A percentile compares a stretch with the other conserved stretches of the same genome.
Evolutionary conservation across 2,888 invertebrate genomes (phyloP).

Genomic region (Timandra comae): DNA sequence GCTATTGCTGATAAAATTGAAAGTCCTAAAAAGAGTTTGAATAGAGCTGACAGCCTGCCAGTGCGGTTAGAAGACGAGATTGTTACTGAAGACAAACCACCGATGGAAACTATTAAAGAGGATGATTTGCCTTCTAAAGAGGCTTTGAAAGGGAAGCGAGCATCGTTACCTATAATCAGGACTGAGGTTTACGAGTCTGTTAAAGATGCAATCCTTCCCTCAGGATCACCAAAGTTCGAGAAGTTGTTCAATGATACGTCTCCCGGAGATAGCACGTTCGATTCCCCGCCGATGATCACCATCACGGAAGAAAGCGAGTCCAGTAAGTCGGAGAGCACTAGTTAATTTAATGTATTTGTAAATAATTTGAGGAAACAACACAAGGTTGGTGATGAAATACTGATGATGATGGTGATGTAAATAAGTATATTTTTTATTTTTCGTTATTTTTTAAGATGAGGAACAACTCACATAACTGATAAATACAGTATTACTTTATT

Average conservation of each 20-base stretch:
- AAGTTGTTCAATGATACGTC: slow-evolving; percentile 74
- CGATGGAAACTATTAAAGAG: slow-evolving; percentile 57
- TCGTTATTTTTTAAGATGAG: too few species aligned
- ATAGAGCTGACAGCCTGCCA: slow-evolving; percentile 74
- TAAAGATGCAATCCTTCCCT: slow-evolving; percentile 69
- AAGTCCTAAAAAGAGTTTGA: slow-evolving; percentile 65
- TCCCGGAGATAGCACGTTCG: slow-evolving; percentile 44
- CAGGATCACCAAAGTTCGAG: slow-evolving; percentile 77
- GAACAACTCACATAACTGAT: too few species aligned
- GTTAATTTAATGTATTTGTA: slow-evolving; percentile 44
- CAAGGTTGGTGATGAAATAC: too few species aligned
- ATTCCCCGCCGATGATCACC: slow-evolving; percentile 64
- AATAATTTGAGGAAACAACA: slow-evolving; percentile 15
- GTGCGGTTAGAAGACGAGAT: slow-evolving; percentile 71
- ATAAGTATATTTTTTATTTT: too few species aligned
- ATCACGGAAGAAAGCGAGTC: slow-evolving; percentile 68
- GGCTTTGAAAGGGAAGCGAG: slow-evolving; percentile 50
- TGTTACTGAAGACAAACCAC: slow-evolving; percentile 26
- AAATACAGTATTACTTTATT: too few species aligned
- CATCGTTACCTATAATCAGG: slow-evolving; percentile 59
- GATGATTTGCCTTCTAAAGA: slow-evolving; percentile 54
- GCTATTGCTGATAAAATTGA: slow-evolving; percentile 50
- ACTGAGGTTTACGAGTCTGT: slow-evolving; percentile 76
- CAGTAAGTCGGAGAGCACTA: slow-evolving; percentile 55
- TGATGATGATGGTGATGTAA: too few species aligned